Evolutionary conservation across 2,113 vertebrate genomes (phyloP).

Genomic region (Heterochromis multidens): DNA sequence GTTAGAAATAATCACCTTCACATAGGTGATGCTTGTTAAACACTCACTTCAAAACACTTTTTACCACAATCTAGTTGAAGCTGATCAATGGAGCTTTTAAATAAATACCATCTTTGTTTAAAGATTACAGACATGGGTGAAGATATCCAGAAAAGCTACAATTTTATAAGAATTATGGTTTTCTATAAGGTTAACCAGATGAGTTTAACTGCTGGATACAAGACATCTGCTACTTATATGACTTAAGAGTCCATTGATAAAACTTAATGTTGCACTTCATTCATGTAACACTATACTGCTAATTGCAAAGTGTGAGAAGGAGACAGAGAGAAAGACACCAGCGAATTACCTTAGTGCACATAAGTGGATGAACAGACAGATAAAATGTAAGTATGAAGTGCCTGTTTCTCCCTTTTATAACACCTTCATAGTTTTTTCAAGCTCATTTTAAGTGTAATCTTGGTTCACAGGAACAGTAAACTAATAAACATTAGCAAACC

Average conservation of each 20-base stretch:
- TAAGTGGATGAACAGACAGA: background rate
- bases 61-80: background rate
- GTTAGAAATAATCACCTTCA: slow-evolving; percentile 2
- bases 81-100: background rate
- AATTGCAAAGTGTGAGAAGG: background rate
- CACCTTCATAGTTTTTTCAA: background rate
- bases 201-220: background rate
- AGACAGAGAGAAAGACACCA: too few relatives aligned
- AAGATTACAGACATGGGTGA: background rate
- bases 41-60: background rate
- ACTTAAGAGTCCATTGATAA: background rate
- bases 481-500: background rate
- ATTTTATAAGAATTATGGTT: background rate
- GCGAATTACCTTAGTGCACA: background rate
- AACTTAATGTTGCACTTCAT: background rate
- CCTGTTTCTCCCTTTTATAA: background rate
- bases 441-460: background rate
- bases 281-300: background rate
- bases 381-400: too few relatives aligned
- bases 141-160: background rate
- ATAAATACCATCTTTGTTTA: background rate
- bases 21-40: background rate
- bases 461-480: background rate
- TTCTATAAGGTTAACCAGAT: background rate
- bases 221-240: background rate